Percentiles rank a stretch among this genome's conserved stretches.
Conservation (phyloP, 2,797 vertebrate genomes). For the Loris lydekkerianus region DNA sequence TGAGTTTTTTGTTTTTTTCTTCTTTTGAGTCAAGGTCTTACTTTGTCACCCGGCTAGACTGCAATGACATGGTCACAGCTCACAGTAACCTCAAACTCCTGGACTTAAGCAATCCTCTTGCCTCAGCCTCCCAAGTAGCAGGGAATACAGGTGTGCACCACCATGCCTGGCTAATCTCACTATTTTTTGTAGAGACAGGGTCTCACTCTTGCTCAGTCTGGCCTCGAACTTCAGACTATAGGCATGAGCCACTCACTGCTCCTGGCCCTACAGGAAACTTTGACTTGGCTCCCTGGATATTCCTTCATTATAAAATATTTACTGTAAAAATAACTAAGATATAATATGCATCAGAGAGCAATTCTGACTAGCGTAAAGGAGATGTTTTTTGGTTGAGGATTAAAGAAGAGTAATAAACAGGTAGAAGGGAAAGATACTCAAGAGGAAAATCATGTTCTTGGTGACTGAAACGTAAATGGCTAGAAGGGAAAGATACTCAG, state of each 20-base stretch:
- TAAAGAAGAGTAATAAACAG: not conserved
- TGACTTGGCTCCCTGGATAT: not conserved
- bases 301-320: constrained; percentile 12
- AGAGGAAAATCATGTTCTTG: not conserved
- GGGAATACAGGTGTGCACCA: not conserved
- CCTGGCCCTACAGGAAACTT: constrained; percentile 25
- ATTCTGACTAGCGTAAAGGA: not conserved
- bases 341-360: not conserved
- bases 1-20: not conserved
- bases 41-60: not conserved
- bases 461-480: not conserved
- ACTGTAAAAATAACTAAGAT: constrained; percentile 13
- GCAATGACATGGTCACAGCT: not conserved
- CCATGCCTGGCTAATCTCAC: not conserved
- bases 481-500: not conserved
- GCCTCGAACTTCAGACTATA: not conserved
- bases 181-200: not conserved
- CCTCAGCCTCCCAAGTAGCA: not conserved
- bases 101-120: not conserved
- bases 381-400: not conserved
- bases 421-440: constrained; percentile 2
- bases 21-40: not conserved
- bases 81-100: not conserved
- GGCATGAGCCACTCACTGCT: not conserved
- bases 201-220: not conserved